Evolutionary conservation across 2,888 invertebrate species (phyloP), one percentile per base, ranked within the genome.

Genomic region (Drosophila cognata): DNA sequence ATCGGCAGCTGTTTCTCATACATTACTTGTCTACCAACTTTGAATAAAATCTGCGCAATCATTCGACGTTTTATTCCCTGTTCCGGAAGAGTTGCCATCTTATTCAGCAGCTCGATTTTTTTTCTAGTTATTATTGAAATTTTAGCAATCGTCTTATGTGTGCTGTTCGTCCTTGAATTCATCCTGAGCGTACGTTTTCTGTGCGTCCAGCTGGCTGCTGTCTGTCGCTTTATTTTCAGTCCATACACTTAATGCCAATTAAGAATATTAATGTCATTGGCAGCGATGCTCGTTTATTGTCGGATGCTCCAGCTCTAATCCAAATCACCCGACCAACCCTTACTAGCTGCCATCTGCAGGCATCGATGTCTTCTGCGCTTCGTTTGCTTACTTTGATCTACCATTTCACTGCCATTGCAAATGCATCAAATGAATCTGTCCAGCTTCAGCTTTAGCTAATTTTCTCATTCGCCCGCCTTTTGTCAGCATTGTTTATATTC

Each of bases 231-330:
- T 57, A 64, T 72, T 83, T 71, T 67, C 80, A 67, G 74, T 58
- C 73, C 63, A 71, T 76, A 71, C 76, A 82, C 79, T 84, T 84
- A 89, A 79, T 89, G 81, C 82, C 89, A 88, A 87, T 84, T 87
- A 87, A 75, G 77, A 80, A 84, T 89, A 89, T 86, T 86, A 87
- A 89, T 84, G 88, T 89, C 77, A 70, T 75, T 78, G 75, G 88
- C 74, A 79, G 75, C 46, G 69, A 50, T 25, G 75, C 68, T 74
- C 81, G 74, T 70, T 81, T 77, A 74, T 72, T 82, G 55, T 66
- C 28, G 31, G 21, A 48, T 50, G 28, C 58, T 57, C 36, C 57
- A 41, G 16, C 29, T 41, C 38, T 25, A 21, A 7, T 16, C 5
- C 18, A 11, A 10, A 46, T 25, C 46, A 46, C 13, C 21, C 46